Base-by-base conservation (phyloP, 2,888 invertebrate genomes). In the Tipula helvola region DNA sequence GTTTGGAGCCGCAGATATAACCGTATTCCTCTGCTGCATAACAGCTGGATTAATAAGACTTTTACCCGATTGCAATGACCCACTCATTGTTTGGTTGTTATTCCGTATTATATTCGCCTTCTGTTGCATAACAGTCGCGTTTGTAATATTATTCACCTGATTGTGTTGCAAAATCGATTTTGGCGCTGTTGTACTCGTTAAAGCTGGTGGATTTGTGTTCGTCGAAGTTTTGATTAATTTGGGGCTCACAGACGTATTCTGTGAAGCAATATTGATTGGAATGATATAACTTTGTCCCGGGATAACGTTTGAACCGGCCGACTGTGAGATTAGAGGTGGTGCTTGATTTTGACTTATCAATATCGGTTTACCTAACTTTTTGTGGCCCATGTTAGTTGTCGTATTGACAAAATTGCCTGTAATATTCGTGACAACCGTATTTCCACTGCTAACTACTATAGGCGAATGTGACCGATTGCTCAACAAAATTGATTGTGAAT, bases 261-360 rank as follows among this genome's bases (percentile, higher is more conserved):
- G 42, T 13, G 36, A 7, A 4, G 36, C 13, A 41, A 86, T 36
- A 86, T 57, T 86, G 8, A 52, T 52, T 52, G 86, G 52, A 36
- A 86, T 89, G 12, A 89, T 89, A 87, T 89, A 89, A 85, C 89
- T 88, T 87, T 90, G 90, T 16, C 86, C 44, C 7, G 86, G 16
- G n/a, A 87, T 71, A n/a, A 87, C 39, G n/a, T 44, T 83, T 44
- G 88, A 52, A 87, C 88, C 85, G 87, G 89, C 71, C 88, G 89
- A 44, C 88, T 5, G n/a, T 41, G 87, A 86, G 12, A 87, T 86
- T 57, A 87, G 28, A 13, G 88, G 87, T n/a, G 88, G 87, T 28
- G 87, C 57, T 86, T 87, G 87, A 86, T 42, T 87, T 86, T 88
- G 88, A 85, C 18, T 87, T 41, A 88, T 87, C n/a, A 88, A 57